Base-by-base conservation (phyloP, 1,140 invertebrate genomes). In the Pseudomyrmex dendroicus region DNA sequence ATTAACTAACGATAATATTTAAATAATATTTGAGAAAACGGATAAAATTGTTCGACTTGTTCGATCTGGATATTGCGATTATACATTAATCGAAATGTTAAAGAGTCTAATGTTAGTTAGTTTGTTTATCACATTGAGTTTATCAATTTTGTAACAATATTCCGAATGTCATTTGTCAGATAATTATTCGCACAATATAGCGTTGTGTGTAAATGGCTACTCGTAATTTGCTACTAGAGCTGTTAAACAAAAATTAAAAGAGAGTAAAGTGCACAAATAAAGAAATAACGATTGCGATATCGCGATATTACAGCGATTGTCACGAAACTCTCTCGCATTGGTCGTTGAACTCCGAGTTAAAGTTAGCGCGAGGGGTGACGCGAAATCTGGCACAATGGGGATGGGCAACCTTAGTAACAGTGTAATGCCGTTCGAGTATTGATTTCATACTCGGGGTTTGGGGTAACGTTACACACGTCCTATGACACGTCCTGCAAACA, bases 341-440 rank as follows among this genome's bases (percentile, higher is more conserved):
- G 76, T 12, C 44, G 64, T 80, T 80, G 76, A 80, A 80, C 66
- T 72, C 22, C 54, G 56, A 35, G 62, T 67, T 50, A 44, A 78
- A 84, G 82, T 68, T 35, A 46, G 57, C 57, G 46, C 64, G 25
- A 68, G 63, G 73, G 74, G 35, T 68, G 66, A 78, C 52, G 52
- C 25, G 17, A 73, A 89, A 89, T 89, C 86, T 89, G 87, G 57
- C 77, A 35, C 35, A 56, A 85, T 73, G 67, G 86, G 87, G 80
- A 80, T 89, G 86, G 80, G 89, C 90, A 90, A 89, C 89, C 89
- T 90, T 90, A 90, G 86, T 89, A 90, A 90, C 88, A 84, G 87
- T 90, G 84, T 90, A 90, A 90, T 84, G 84, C 84, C 76, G 70
- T 88, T 89, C 84, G 84, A 89, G 89, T 91, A 90, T 90, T 91